phyloP scores from a whole-genome alignment of 2,797 vertebrate genomes.

The Scleropages formosus region DNA sequence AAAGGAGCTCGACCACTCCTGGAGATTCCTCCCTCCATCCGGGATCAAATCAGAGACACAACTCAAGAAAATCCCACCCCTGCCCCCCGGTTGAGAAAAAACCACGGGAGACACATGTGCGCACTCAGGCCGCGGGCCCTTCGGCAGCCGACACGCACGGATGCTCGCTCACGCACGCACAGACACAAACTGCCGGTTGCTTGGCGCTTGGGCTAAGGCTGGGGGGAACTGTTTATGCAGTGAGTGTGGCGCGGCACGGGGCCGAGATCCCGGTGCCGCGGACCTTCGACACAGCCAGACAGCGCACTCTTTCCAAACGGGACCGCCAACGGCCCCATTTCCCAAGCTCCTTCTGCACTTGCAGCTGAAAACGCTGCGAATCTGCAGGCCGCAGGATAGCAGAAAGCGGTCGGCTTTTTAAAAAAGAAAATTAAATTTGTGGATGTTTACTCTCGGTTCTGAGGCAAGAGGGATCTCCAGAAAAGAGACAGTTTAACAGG shows the following conservation, averaged over 20 bases:
- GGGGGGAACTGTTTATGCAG: conserved; percentile 65
- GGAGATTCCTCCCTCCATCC: conserved; percentile 39
- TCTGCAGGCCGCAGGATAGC: neutral
- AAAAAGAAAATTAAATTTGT: conserved; percentile 26
- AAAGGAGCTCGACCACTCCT: conserved; percentile 42
- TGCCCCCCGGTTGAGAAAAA: conserved; percentile 20
- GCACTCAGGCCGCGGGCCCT: too few species aligned
- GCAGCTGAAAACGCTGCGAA: conserved; percentile 53
- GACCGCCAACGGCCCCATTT: conserved; percentile 54
- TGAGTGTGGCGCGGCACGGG: conserved; percentile 50
- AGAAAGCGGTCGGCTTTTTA: conserved; percentile 30
- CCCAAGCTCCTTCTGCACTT: conserved; percentile 55
- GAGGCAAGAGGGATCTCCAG: neutral
- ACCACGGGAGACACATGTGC: neutral
- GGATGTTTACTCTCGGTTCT: neutral
- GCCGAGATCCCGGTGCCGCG: conserved; percentile 42
- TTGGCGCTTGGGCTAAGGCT: conserved; percentile 37
- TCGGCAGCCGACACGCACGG: too few species aligned
- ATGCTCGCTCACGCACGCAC: conserved; percentile 19
- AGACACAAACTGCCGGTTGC: neutral
- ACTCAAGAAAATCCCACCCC: conserved; percentile 5
- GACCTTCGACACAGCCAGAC: conserved; percentile 59
- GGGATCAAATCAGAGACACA: neutral
- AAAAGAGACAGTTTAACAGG: neutral
- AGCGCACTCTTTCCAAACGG: conserved; percentile 60